These are phyloP conservation scores for Meleagris gallopavo DNA, from an alignment of 2,113 vertebrate genomes.

Conservation along the genomic window DNA sequence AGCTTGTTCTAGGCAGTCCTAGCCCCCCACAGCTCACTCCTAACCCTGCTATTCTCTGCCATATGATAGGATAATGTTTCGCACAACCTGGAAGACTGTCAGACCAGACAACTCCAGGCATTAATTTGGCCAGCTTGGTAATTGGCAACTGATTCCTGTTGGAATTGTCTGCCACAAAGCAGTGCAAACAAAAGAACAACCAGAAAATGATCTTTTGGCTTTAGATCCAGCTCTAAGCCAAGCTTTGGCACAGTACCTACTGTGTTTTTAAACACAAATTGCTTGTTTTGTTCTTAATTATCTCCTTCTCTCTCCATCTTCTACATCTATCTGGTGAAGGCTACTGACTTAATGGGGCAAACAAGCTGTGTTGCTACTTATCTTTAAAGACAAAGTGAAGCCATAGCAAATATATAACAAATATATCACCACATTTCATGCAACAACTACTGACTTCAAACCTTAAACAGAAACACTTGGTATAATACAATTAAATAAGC, in stretches of 20 bases:
- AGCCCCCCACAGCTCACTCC: neutral
- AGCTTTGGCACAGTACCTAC: neutral
- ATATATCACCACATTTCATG: neutral
- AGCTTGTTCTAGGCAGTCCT: constrained; percentile 30
- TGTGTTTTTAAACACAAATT: neutral
- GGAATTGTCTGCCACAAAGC: neutral
- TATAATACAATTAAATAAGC: fast-evolving
- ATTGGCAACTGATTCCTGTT: neutral
- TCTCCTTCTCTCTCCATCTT: neutral
- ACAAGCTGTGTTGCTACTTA: neutral
- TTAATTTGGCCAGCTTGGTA: neutral
- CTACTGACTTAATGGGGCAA: neutral
- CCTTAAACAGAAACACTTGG: neutral
- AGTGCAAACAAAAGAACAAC: neutral
- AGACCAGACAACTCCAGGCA: neutral
- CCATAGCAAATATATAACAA: neutral
- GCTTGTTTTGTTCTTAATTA: neutral
- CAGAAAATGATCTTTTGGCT: neutral
- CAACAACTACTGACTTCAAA: neutral
- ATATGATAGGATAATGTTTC: fast-evolving
- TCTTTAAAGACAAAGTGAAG: neutral
- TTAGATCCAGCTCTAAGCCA: neutral
- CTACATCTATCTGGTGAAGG: fast-evolving
- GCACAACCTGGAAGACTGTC: neutral
- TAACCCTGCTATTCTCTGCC: neutral